Conservation (phyloP, 2,797 vertebrate species). For the Perodicticus potto region DNA sequence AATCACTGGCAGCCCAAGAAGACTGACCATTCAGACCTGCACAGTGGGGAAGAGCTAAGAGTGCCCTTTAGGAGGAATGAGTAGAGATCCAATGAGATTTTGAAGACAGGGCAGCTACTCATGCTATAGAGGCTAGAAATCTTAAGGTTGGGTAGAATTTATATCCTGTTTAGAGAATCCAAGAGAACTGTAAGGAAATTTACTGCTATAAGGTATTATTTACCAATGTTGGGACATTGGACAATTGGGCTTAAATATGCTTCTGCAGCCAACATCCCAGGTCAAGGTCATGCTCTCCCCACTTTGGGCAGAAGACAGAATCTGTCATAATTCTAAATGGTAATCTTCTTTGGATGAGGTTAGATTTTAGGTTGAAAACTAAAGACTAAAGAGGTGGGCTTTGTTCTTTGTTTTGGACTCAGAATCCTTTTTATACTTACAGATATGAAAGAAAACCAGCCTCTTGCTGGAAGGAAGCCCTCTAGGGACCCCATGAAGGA, state of each 20-base stretch:
- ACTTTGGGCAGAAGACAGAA: background rate
- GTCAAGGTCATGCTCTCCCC: background rate
- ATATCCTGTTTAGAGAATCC: background rate
- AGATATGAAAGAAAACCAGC: background rate
- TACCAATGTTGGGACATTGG: too few species aligned
- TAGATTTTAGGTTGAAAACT: background rate
- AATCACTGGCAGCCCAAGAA: background rate
- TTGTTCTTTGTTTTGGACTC: background rate
- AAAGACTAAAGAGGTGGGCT: background rate
- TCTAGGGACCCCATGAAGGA: background rate
- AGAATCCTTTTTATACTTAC: background rate
- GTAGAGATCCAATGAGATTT: background rate
- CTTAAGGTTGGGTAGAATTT: background rate
- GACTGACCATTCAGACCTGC: background rate
- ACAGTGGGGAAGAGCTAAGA: background rate
- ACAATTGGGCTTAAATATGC: background rate
- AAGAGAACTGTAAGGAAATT: background rate
- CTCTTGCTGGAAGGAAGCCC: background rate
- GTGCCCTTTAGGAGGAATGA: background rate
- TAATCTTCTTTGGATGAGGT: background rate
- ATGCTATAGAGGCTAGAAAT: background rate
- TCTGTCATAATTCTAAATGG: background rate
- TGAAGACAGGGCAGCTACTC: background rate
- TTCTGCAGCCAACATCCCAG: rapidly evolving
- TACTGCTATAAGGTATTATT: too few species aligned